Base-by-base conservation (phyloP, 2,888 invertebrate genomes). In the Hybos culiciformis region DNA sequence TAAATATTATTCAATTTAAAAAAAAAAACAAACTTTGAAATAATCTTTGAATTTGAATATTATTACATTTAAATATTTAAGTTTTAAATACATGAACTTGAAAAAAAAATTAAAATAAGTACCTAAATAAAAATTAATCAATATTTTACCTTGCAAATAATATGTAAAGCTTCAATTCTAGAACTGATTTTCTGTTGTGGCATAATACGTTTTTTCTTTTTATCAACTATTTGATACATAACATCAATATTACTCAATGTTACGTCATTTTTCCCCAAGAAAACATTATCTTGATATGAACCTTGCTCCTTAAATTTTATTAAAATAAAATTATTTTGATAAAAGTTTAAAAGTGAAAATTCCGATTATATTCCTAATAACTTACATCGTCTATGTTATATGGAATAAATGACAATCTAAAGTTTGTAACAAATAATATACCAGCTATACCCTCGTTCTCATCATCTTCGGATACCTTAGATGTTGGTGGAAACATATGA, bases 361-460 rank as follows among this genome's bases (percentile, higher is more conserved):
- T 26, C 12, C 7, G 23, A 26, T 5, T 32, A 26, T n/a, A 33
- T 37, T 24, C 21, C n/a, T n/a, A n/a, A n/a, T n/a, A n/a, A 36
- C 43, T 40, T 46, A 48, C 48, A 23, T 48, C 42, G 24, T 42
- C 33, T 31, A 46, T 7, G 38, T 51, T 73, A 54, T 71, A 72
- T 18, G 86, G 83, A 43, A 88, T 77, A 69, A 93, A 93, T 21
- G 87, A 82, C 23, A 96, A 70, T 67, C 90, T 87, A 63, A 91
- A 93, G 70, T 92, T 94, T 46, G 94, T 94, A 47, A 93, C 80
- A 59, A 83, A 83, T 46, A 96, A 70, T 21, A 82, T 74, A 1
- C 94, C 96, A 47, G 82, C 79, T 46, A 80, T 76, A 42, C 87
- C 87, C 58, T 83, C 84, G 47, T 80, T 73, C 53, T 85, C 83